Base-by-base conservation (phyloP, 1,140 invertebrate species). In the Orchestia grillus region DNA sequence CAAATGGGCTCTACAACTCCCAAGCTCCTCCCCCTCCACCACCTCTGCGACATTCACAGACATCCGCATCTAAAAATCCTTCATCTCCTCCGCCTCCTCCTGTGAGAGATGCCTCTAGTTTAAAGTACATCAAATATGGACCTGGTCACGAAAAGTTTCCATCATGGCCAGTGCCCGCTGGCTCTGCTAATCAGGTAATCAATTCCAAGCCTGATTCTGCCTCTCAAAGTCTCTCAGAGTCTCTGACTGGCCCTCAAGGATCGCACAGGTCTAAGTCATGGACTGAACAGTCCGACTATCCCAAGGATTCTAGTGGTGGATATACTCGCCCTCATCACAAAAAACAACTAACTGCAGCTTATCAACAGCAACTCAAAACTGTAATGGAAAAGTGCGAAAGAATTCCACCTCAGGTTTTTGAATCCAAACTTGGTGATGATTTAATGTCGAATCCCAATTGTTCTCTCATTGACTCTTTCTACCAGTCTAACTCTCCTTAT, bases 81-180 rank as follows among this genome's bases (percentile, higher is more conserved):
- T 91, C 88, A 43, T 96, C 96, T 28, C 96, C 96, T 53, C 97
- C 96, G 19, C 96, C 97, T 88, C 96, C 97, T 43, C 97, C 98
- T 95, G 97, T 96, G 87, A 97, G 98, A 96, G 98, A 98, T 97
- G 98, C 98, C 43, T 98, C 98, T 96, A 98, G 98, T 97, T 97
- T 98, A 97, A 98, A 98, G 97, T 97, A 97, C 97, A 97, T 98
- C 96, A 98, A 98, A 97, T 97, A 97, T 96, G 98, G 98, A 42
- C 98, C 98, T 95, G 98, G 98, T 96, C 98, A 98, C 97, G 98
- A 98, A 97, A 98, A 98, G 97, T 98, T 98, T 97, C 98, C 98
- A 4, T 98, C 98, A 88, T 98, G 98, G 98, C 98, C 98, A 28
- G 98, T 98, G 97, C 97, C 97, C 97, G 97, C 96, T 36, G 96